Evolutionary conservation across 2,113 vertebrate species (phyloP), one percentile per base, ranked within the genome.

Genomic region (Barnardius zonarius): DNA sequence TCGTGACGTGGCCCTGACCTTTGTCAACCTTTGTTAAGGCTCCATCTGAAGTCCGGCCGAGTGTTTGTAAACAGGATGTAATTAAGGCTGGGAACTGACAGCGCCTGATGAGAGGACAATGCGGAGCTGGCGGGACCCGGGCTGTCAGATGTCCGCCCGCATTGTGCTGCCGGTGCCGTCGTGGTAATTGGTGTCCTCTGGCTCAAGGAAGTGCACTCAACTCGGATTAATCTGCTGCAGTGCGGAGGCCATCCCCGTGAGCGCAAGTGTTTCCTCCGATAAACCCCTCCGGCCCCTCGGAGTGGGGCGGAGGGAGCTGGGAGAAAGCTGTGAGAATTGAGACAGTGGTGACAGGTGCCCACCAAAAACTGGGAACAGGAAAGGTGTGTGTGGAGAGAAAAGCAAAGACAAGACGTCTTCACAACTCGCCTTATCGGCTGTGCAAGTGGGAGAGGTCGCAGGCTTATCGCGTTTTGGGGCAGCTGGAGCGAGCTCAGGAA

Each of bases 31-130:
- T 98, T 98, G 98, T 98, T 98, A 98, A 98, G 98, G 97, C 97
- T 98, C 98, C 98, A 98, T 98, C 98, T 98, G 98, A 98, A 98
- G 98, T 98, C 97, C 98, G 98, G 97, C 98, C 97, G 97, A 98
- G 98, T 99, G 98, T 99, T 99, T 99, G 99, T 99, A 99, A 99
- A 99, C 99, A 99, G 99, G 99, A 99, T 98, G 98, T 99, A 98
- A 99, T 99, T 99, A 99, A 99, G 98, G 98, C 98, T 98, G 98
- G 98, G 98, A 99, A 98, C 98, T 98, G 97, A 98, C 98, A 98
- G 97, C 97, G 98, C 96, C 98, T 98, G 98, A 98, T 97, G 98
- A 97, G 98, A 98, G 98, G 98, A 99, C 98, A 99, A 99, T 99
- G 98, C 97, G 92, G 97, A 97, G 98, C 97, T 98, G 98, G 98